Evolutionary conservation across 2,113 vertebrate genomes (phyloP).

Genomic region (Pseudopipra pipra): DNA sequence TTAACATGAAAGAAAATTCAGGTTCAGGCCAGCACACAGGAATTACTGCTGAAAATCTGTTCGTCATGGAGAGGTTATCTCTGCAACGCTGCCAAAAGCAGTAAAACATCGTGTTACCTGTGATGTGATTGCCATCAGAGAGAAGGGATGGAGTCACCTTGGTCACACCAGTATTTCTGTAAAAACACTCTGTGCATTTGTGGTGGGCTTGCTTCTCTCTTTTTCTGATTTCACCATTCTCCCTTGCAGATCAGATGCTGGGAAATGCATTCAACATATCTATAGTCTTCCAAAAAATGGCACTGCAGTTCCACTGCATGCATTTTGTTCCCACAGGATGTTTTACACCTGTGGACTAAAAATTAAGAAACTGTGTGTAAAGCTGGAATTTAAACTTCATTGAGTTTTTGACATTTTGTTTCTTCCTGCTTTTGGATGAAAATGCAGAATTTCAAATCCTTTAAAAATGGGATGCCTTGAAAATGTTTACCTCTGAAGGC

Average conservation of each 20-base stretch:
- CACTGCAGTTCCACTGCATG: neutral
- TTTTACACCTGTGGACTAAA: neutral
- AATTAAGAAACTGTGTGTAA: neutral
- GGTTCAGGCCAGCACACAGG: neutral
- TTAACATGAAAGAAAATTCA: neutral
- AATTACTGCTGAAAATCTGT: conserved; percentile 12
- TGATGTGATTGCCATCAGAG: neutral
- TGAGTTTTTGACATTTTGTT: neutral
- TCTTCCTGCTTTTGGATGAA: neutral
- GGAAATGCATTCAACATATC: neutral
- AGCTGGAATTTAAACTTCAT: neutral
- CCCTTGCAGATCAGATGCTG: neutral
- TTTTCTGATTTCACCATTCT: neutral
- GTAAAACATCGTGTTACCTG: neutral
- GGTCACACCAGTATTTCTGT: neutral
- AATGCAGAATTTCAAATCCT: neutral
- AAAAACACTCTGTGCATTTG: neutral
- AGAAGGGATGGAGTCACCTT: neutral
- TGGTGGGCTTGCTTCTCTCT: neutral
- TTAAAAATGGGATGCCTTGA: neutral
- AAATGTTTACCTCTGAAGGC: neutral
- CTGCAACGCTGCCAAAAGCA: neutral
- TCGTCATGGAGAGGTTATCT: neutral
- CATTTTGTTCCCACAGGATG: neutral
- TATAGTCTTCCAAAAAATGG: neutral